Evolutionary conservation across 2,797 vertebrate species (phyloP).

Genomic region (Cichlasoma orientale): DNA sequence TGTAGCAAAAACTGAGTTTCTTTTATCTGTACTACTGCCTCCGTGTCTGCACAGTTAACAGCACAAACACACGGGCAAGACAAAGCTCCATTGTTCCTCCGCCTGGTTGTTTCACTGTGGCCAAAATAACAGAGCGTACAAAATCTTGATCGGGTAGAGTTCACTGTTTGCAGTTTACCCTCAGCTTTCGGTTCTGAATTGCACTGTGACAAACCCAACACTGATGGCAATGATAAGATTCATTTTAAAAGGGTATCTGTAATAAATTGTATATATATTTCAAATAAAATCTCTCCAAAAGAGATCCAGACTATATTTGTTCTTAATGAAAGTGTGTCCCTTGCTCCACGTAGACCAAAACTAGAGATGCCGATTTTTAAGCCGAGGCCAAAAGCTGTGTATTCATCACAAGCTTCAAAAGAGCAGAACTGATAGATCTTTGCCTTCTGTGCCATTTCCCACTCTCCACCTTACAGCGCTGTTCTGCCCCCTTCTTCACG

Average conservation of each 20-base stretch:
- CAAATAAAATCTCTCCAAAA: background rate
- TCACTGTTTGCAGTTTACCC: background rate
- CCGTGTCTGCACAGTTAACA: slow-evolving; percentile 31
- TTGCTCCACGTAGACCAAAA: background rate
- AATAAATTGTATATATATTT: background rate
- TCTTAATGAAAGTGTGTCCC: background rate
- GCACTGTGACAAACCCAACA: background rate
- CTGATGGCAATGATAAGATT: background rate
- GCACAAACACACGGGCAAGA: slow-evolving; percentile 36
- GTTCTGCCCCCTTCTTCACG: slow-evolving; percentile 15
- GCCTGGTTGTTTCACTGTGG: slow-evolving; percentile 39
- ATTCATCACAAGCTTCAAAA: slow-evolving; percentile 15
- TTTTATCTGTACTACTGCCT: slow-evolving; percentile 24
- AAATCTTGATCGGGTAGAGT: slow-evolving; percentile 28
- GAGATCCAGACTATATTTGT: background rate
- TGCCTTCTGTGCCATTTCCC: background rate
- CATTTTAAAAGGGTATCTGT: background rate
- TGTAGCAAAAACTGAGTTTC: slow-evolving; percentile 11
- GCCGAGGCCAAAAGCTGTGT: background rate
- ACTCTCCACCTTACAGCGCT: slow-evolving; percentile 10
- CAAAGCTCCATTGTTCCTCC: slow-evolving; percentile 73
- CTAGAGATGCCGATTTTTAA: background rate
- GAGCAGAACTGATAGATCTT: slow-evolving; percentile 1
- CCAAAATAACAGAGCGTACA: slow-evolving; percentile 52
- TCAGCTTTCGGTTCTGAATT: background rate